Base-by-base conservation (phyloP, 2,888 invertebrate species). In the Pandemis corylana region DNA sequence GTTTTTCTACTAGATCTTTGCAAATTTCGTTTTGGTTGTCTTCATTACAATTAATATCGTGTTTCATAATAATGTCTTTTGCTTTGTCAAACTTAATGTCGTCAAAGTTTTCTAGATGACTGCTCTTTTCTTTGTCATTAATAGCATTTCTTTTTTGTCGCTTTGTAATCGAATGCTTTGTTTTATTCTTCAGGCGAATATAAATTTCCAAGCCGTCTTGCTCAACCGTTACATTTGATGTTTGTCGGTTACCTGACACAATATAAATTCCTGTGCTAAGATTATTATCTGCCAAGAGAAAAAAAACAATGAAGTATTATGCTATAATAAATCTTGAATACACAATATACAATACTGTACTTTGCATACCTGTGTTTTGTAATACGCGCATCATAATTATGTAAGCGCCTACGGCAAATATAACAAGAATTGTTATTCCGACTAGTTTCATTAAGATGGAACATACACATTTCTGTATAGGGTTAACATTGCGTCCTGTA, bases 211-310 rank as follows among this genome's bases (percentile, higher is more conserved):
- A 73, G 72, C 88, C 82, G 5, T 83, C 80, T 65, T 85, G 77
- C 63, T 81, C 77, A 28, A 88, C 76, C 51, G 88, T 88, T 28
- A 88, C 81, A 67, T 92, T 90, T 36, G 86, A 80, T 64, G 83
- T 78, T 64, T 88, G 85, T 68, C 79, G 80, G 53, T 85, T 82
- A 67, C 84, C 87, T 28, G 89, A 87, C 5, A 91, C 80, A 56
- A 92, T 78, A 59, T 91, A 83, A 65, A 92, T 86, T 83, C 91
- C 88, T 20, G 89, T 89, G 7, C 79, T 88, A 66, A 78, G 80
- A 9, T 79, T 79, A 63, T 75, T 83, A 49, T 85, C 91, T 92
- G 76, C 71, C 85, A 83, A 66, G 68, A 64, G 0, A 53, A 20
- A 15, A 36, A 36, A 36, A 36, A 36, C 28, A 36, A 36, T 36